Percentiles rank a stretch among this genome's conserved stretches.
phyloP scores from a whole-genome alignment of 2,888 invertebrate species.

The Heliconius hortense region DNA sequence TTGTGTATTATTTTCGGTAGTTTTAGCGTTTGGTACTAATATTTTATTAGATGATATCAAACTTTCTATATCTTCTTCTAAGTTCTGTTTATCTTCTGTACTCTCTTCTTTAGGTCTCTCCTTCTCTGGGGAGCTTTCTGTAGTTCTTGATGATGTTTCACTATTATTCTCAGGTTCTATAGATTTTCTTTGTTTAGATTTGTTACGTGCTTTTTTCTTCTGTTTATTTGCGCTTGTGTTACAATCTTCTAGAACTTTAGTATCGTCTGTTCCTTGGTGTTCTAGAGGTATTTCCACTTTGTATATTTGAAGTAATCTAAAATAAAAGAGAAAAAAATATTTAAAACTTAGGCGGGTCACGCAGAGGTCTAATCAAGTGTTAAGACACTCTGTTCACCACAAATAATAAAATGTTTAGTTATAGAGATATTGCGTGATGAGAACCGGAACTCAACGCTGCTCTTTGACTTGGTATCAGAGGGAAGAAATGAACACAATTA shows the following conservation, averaged over 20 bases:
- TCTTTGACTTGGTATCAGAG: neutral
- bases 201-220: constrained; percentile 70
- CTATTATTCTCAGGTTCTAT: constrained; percentile 66
- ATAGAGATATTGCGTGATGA: neutral
- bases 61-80: constrained; percentile 77
- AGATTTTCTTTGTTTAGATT: constrained; percentile 70
- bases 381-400: neutral
- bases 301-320: constrained; percentile 88
- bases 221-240: constrained; percentile 58
- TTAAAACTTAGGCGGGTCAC: neutral
- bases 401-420: too few species aligned
- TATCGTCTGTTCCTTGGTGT: constrained; percentile 72
- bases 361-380: neutral
- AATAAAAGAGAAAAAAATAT: constrained; percentile 33
- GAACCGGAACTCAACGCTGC: neutral
- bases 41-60: constrained; percentile 79
- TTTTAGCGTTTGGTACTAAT: constrained; percentile 66
- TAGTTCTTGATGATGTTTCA: constrained; percentile 65
- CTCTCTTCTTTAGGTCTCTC: constrained; percentile 53
- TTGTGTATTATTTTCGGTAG: constrained; percentile 50
- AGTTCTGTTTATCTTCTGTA: constrained; percentile 45
- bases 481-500: neutral
- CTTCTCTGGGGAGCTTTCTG: constrained; percentile 67
- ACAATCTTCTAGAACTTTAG: constrained; percentile 54
- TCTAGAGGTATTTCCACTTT: constrained; percentile 85